phyloP scores from a whole-genome alignment of 2,797 vertebrate genomes.

The Ciconia nigra region DNA sequence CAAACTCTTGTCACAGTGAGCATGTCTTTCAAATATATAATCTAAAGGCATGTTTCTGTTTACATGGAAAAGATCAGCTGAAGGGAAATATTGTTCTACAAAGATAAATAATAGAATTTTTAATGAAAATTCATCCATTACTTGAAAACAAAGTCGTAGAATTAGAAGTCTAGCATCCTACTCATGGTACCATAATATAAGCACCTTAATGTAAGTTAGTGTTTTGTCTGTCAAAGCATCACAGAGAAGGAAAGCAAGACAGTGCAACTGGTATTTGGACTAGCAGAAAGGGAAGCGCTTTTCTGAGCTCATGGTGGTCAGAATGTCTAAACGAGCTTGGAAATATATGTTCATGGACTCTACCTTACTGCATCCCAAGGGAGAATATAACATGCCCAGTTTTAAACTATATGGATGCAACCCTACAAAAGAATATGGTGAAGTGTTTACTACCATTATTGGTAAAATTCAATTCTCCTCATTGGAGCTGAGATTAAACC shows the following conservation, averaged over 20 bases:
- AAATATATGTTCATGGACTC: not conserved
- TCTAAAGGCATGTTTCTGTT: not conserved
- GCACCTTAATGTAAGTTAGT: not conserved
- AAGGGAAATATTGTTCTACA: not conserved
- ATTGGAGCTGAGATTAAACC: not conserved
- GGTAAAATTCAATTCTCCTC: not conserved
- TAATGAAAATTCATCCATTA: not conserved
- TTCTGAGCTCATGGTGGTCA: not conserved
- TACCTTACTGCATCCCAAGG: not conserved
- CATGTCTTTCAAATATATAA: not conserved
- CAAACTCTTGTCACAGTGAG: not conserved
- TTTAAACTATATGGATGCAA: not conserved
- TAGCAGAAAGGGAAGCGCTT: not conserved
- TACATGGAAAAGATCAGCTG: not conserved
- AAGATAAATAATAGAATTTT: not conserved
- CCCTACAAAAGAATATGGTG: not conserved
- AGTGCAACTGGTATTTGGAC: accelerated
- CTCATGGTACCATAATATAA: not conserved
- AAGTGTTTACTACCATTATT: not conserved
- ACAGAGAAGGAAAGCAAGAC: not conserved
- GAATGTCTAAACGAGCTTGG: not conserved
- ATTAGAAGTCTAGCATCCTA: not conserved
- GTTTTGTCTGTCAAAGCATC: not conserved
- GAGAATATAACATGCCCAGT: too few species aligned
- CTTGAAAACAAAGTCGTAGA: not conserved